These are phyloP conservation scores for Nipponia nippon DNA, from an alignment of 2,113 vertebrate species.

Conservation along the genomic window DNA sequence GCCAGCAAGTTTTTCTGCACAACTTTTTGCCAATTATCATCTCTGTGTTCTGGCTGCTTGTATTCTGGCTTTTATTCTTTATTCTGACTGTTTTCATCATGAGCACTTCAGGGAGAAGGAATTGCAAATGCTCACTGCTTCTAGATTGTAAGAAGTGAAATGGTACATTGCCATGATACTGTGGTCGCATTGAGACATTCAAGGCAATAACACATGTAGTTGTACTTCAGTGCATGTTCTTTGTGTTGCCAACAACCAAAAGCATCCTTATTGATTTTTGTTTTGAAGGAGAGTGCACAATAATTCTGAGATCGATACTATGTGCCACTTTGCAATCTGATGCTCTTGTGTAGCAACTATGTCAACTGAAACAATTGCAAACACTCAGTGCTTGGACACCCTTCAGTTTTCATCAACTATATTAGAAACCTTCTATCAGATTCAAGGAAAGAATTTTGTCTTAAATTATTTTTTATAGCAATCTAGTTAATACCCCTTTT, in stretches of 20 bases:
- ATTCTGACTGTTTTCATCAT: neutral
- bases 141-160: neutral
- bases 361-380: neutral
- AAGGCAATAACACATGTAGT: neutral
- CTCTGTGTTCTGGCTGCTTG: neutral
- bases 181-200: neutral
- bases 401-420: neutral
- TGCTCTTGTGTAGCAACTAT: neutral
- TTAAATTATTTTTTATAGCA: neutral
- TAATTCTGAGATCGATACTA: neutral
- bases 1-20: neutral
- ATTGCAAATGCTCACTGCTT: neutral
- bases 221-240: neutral
- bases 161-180: accelerated
- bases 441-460: neutral
- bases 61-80: neutral
- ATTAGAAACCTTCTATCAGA: neutral
- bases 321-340: neutral
- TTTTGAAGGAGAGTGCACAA: neutral
- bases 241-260: neutral
- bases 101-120: neutral
- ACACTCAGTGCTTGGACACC: neutral
- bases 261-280: neutral
- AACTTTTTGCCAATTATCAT: neutral
- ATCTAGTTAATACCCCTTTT: neutral